These are phyloP conservation scores for Brienomyrus brachyistius DNA, from an alignment of 2,113 vertebrate species.

Conservation along the genomic window DNA sequence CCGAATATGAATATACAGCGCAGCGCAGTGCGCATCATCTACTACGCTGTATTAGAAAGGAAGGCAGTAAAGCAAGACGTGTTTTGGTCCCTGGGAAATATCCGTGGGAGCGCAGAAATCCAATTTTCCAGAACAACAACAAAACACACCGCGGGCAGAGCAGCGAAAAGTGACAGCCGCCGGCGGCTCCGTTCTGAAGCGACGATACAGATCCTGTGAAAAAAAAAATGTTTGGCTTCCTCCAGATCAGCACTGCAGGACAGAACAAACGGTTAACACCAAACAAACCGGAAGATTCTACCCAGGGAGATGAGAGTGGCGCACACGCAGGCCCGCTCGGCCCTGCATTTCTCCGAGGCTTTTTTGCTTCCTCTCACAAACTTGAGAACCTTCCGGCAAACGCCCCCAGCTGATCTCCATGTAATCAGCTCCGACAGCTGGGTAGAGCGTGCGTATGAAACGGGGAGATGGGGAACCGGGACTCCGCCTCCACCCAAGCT, in stretches of 20 bases:
- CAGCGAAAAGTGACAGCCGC: background rate
- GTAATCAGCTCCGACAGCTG: background rate
- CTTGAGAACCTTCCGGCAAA: background rate
- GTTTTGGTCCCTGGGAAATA: background rate
- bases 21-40: background rate
- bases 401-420: background rate
- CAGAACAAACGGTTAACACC: background rate
- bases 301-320: background rate
- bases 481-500: conserved; percentile 41
- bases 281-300: background rate
- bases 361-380: background rate
- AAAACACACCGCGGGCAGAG: background rate
- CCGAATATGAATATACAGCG: background rate
- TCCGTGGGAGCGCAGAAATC: background rate
- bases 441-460: background rate
- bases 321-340: background rate
- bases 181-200: background rate
- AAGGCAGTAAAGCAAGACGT: background rate
- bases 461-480: background rate
- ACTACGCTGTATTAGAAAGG: background rate
- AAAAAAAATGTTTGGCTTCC: background rate
- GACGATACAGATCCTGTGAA: background rate
- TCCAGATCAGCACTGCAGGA: background rate
- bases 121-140: conserved; percentile 1
- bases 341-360: background rate